Evolutionary conservation across 2,888 invertebrate genomes (phyloP), one percentile per base, ranked within the genome.

Genomic region (Candidula unifasciata): DNA sequence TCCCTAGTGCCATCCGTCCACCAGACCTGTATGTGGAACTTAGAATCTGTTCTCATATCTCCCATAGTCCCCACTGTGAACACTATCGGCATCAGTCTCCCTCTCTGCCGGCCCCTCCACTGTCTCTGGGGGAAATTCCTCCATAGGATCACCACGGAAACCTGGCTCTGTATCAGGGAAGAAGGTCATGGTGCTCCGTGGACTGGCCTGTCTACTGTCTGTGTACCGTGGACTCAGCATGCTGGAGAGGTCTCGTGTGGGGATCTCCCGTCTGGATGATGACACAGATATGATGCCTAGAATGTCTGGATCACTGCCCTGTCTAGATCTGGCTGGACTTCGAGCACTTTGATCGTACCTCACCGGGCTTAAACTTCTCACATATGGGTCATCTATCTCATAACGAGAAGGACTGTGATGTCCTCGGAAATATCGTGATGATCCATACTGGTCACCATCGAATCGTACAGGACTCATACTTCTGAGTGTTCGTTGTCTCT

Each of bases 121-220:
- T 30, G 80, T 54, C 27, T 88, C 88, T 76, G 85, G 86, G 1
- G 88, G 68, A 79, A 81, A 87, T 24, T 86, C 86, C 37, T 87
- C 88, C 3, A 60, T 71, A 30, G 52, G 68, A 64, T 77, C 80
- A 78, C 87, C 83, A 60, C 87, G 81, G 87, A 84, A 78, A 80
- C 85, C 82, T 1, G 91, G 88, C 44, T 92, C 92, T 2, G 89
- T 84, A 69, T 92, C 92, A 0, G 92, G 88, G 88, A 92, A 92
- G 87, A 92, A 92, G 33, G 88, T 88, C 44, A 88, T 86, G 8
- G 89, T 87, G 2, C 89, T 90, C 0, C 91, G 83, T 6, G 92
- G 92, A 10, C 90, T 89, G 10, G 91, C 87, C 18, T 88, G 83
- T 16, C 90, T 83, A 83, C 91, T 90, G 79, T 91, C 90, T 24